Evolutionary conservation across 2,113 vertebrate species (phyloP), one percentile per base, ranked within the genome.

Genomic region (Bagarius yarrelli): DNA sequence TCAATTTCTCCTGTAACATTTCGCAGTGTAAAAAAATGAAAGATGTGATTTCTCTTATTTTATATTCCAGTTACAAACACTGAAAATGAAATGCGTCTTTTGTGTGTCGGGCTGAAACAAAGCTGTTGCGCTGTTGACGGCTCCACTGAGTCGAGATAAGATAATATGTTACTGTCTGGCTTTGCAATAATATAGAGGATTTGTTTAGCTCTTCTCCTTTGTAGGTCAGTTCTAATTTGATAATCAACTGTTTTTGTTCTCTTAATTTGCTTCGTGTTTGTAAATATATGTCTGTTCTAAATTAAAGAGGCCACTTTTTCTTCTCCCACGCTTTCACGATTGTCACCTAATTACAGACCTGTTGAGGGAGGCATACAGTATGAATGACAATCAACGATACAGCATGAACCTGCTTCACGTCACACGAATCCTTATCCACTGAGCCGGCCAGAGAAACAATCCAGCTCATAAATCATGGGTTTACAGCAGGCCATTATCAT

Each of bases 331-430:
- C 56, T 73, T 74, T 72, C 60, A 76, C 57, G 27, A 50, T 79
- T 81, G 30, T 79, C 55, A 19, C 47, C 69, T 79, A 85, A 83
- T 85, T 85, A 85, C 78, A 85, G 84, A 50, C 82, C 64, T 59
- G 56, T 74, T 27, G 25, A 63, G 18, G 57, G 19, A 30, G 83
- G 78, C 44, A 40, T 47, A 47, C 44, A 47, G 9, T 60, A 44
- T 14, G 55, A 52, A 74, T 21, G 18, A 74, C 66, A 67, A 74
- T 40, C 21, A 15, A 36, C 18, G 21, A 66, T 32, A 44, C 67
- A 77, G 32, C 32, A 56, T 63, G 40, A 11, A 64, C 50, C 78
- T 70, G 74, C 40, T 76, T 76, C 71, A 77, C 56, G 23, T 76
- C 25, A 61, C 72, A 44, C 27, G 56, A 79, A 80, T 53, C 12